phyloP scores from a whole-genome alignment of 2,113 vertebrate species.

The Pachycephala philippinensis region DNA sequence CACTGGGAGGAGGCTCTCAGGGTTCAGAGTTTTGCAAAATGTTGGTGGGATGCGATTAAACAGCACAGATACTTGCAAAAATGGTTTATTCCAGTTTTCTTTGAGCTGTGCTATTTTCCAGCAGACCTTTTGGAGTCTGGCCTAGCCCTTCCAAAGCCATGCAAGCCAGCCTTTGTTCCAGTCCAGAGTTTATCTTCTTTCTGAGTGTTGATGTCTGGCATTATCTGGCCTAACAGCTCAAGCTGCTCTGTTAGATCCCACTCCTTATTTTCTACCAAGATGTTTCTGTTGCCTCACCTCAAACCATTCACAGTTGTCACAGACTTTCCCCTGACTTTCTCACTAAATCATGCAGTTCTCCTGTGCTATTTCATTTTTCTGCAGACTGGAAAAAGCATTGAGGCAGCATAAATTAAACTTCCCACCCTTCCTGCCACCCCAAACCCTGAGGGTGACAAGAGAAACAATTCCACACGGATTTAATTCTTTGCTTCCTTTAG shows the following conservation, averaged over 20 bases:
- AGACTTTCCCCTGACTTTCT: neutral
- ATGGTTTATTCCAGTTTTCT: neutral
- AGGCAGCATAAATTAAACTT: neutral
- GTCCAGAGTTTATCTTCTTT: neutral
- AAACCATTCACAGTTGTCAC: neutral
- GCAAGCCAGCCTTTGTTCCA: neutral
- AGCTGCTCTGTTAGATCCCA: neutral
- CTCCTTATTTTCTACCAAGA: neutral
- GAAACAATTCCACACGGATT: neutral
- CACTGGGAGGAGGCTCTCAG: neutral
- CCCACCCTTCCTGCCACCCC: neutral
- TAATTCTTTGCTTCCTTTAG: slow-evolving; percentile 62
- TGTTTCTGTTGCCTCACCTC: neutral
- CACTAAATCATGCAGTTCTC: neutral
- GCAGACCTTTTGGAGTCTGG: neutral
- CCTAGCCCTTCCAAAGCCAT: neutral
- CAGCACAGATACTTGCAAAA: neutral
- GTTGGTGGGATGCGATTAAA: neutral
- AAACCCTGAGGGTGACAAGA: neutral
- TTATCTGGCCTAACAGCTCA: neutral
- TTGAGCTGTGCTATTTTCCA: neutral
- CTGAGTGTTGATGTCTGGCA: neutral
- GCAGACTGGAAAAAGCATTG: neutral
- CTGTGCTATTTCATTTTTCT: neutral
- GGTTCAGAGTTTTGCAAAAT: neutral